Evolutionary conservation across 2,797 vertebrate genomes (phyloP), one percentile per base, ranked within the genome.

Genomic region (Martes flavigula): DNA sequence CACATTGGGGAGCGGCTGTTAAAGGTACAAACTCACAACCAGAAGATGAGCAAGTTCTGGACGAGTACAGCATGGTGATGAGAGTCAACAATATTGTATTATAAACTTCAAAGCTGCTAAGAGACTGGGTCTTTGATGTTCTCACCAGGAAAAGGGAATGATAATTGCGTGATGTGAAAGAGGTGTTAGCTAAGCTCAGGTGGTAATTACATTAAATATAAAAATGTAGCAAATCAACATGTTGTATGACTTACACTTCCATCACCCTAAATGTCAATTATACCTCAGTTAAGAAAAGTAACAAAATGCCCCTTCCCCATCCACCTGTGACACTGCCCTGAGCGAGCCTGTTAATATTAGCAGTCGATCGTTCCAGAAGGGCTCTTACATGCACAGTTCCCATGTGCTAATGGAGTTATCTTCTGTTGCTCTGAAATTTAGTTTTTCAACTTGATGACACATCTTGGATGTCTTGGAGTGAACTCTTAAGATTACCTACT

Each of bases 401-500:
- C 6, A 40, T 90, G 62, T 85, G 60, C 73, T 93, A 93, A 32
- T 72, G 72, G n/a, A 23, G 70, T 89, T 72, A 27, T 75, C 68
- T 27, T 82, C 18, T 35, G 25, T 35, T 87, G 54, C 27, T 88
- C 87, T 75, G 70, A 94, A 90, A 35, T 38, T 90, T 94, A 56
- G 83, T 91, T 96, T 85, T 89, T 75, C 60, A 86, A 32, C 18
- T 70, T 43, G 75, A 77, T 14, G 81, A 51, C 68, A 79, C 43
- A 58, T 56, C 46, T 87, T 83, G 68, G 32, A 48, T 14, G 43
- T 54, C 14, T 70, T 66, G 51, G 62, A 86, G 68, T 81, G 60
- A 77, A 48, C 62, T 72, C 83, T 92, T 54, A 83, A 90, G 96
- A 94, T 84, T 25, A 94, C 32, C 64, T 54, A 14, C 43, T 86